Evolutionary conservation across 2,113 vertebrate species (phyloP).

Genomic region (Salvelinus sp.): DNA sequence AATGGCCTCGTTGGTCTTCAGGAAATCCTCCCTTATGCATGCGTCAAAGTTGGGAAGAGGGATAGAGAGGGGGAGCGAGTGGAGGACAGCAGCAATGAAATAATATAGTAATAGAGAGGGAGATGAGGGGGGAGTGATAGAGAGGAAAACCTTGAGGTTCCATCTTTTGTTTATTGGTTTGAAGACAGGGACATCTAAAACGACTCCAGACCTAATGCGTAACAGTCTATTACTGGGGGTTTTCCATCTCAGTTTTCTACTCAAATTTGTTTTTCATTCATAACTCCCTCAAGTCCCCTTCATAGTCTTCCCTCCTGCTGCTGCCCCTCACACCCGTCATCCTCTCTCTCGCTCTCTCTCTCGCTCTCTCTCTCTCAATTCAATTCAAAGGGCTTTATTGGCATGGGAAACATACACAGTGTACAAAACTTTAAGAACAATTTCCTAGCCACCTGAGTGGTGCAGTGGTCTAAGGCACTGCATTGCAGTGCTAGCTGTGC

Average conservation of each 20-base stretch:
- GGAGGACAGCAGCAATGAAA: not conserved
- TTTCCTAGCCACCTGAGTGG: too few species aligned
- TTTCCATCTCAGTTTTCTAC: too few species aligned
- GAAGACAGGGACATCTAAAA: too few species aligned
- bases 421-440: too few species aligned
- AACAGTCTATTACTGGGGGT: too few species aligned
- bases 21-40: conserved; percentile 74
- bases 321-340: not conserved
- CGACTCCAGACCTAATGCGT: too few species aligned
- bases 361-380: not conserved
- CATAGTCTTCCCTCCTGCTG: not conserved
- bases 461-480: too few species aligned
- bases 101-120: conserved; percentile 3
- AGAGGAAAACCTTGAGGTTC: too few species aligned
- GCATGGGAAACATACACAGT: too few species aligned
- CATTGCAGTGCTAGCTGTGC: conserved; percentile 24
- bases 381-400: too few species aligned
- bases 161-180: too few species aligned
- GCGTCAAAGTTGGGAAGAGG: conserved; percentile 67
- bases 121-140: not conserved
- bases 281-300: not conserved
- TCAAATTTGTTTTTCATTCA: not conserved
- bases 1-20: conserved; percentile 77
- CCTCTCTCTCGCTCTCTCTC: not conserved
- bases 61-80: conserved; percentile 7